Conservation (phyloP, 2,888 invertebrate species). For the Pterostichus madidus region DNA sequence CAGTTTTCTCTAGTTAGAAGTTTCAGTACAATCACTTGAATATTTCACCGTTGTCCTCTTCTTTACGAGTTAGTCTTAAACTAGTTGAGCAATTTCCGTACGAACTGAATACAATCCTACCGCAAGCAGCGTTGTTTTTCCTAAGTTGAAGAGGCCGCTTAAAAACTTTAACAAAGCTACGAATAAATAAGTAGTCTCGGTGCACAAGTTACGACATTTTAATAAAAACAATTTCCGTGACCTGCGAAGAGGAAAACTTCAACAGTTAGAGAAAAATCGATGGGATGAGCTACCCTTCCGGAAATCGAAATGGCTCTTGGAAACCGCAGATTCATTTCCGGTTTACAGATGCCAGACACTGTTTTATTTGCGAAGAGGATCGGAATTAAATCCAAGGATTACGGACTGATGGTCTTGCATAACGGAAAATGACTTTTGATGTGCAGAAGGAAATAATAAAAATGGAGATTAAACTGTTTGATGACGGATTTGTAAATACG, state of each 20-base stretch:
- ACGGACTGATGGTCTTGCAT: background rate
- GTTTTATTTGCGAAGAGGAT: constrained; percentile 33
- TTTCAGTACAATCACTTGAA: constrained; percentile 9
- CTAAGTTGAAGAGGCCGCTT: constrained; percentile 34
- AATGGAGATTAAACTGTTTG: constrained; percentile 22
- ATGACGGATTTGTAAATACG: constrained; percentile 13
- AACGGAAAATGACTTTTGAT: constrained; percentile 14
- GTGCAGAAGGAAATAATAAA: constrained; percentile 25
- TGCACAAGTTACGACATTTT: constrained; percentile 9
- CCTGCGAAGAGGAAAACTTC: background rate
- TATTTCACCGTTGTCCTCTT: constrained; percentile 9
- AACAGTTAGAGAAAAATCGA: constrained; percentile 12
- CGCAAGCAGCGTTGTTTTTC: constrained; percentile 30
- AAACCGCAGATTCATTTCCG: constrained; percentile 45
- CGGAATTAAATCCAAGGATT: constrained; percentile 22
- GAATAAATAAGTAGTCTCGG: constrained; percentile 26
- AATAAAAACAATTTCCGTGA: constrained; percentile 36
- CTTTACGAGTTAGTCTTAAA: constrained; percentile 30
- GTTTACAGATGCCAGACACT: constrained; percentile 38
- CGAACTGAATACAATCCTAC: constrained; percentile 6
- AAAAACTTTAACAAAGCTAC: constrained; percentile 29
- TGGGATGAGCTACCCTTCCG: constrained; percentile 19
- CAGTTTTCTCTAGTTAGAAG: constrained; percentile 19
- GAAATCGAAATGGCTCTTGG: constrained; percentile 42
- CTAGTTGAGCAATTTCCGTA: constrained; percentile 33